Evolutionary conservation across 2,113 vertebrate species (phyloP).

Genomic region (Pteronura brasiliensis): DNA sequence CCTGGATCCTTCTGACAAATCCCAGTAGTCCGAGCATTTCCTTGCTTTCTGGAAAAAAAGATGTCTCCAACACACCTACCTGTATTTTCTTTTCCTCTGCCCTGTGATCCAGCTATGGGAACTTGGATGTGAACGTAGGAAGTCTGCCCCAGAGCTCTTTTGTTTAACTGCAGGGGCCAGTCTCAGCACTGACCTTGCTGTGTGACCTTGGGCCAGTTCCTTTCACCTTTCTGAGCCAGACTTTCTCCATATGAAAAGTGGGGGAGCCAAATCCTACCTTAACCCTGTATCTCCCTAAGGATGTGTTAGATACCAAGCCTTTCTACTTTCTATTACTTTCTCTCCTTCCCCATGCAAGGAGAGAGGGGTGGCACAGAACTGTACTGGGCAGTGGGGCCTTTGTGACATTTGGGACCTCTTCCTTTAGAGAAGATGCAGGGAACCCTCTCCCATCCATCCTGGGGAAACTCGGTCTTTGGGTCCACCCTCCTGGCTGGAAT

Average conservation of each 20-base stretch:
- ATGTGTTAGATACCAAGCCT: not conserved
- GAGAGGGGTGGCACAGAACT: not conserved
- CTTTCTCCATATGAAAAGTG: not conserved
- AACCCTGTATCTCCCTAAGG: not conserved
- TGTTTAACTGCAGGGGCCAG: not conserved
- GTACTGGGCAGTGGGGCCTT: not conserved
- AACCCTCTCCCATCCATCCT: not conserved
- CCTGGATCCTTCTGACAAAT: not conserved
- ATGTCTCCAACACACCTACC: not conserved
- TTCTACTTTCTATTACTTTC: not conserved
- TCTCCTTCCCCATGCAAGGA: not conserved
- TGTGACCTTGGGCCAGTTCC: not conserved
- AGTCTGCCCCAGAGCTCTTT: not conserved
- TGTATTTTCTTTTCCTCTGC: not conserved
- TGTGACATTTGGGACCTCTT: not conserved
- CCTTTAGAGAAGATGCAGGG: not conserved
- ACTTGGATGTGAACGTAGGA: not conserved
- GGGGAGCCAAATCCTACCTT: too few relatives aligned
- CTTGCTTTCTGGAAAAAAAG: not conserved
- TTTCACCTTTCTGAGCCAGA: not conserved
- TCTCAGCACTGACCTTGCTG: not conserved
- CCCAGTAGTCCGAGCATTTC: not conserved
- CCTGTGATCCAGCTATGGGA: not conserved
- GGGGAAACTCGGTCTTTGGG: not conserved
- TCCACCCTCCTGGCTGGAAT: not conserved